Evolutionary conservation across 2,113 vertebrate genomes (phyloP), one percentile per base, ranked within the genome.

Genomic region (Irena cyanogastra): DNA sequence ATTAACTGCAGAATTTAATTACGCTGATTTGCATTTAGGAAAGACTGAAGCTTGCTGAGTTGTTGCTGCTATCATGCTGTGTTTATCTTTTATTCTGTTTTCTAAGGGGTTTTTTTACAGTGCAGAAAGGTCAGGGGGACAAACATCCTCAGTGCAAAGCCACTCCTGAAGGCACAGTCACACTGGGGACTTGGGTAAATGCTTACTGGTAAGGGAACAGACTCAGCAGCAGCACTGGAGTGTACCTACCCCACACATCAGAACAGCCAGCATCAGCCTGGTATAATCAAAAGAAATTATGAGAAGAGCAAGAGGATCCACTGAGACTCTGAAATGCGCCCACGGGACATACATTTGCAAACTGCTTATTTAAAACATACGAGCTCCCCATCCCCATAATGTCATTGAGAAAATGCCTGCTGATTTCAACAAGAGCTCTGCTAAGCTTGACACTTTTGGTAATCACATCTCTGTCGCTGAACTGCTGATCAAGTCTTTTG

Each of bases 31-130:
- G 87, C 93, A 91, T 93, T 91, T 84, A 92, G 71, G 71, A 76
- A 91, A 95, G 83, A 93, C 23, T 69, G 66, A 77, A 75, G 89
- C 93, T 94, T 96, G 83, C 87, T 63, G 94, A 89, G 72, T 64
- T 78, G 52, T 80, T 93, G 60, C 86, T 85, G 75, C 44, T 92
- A 68, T 17, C 80, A 45, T 15, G 74, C 81, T 88, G 74, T 11
- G 12, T 47, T 77, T 76, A 83, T 79, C 63, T 83, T 76, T 65
- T 74, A 37, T 39, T 82, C 74, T 83, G 53, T 68, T 82, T 94
- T 88, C 45, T 45, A 83, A 71, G 16, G 33, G 5, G 0, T 0
- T 8, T 47, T 63, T 31, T 88, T 53, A 53, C 45, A 57, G 69
- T 33, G 31, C 22, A 28, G 27, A 89, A 96, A 93, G 80, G 83